Evolutionary conservation across 2,888 invertebrate genomes (phyloP).

Genomic region (Steinernema hermaphroditum): DNA sequence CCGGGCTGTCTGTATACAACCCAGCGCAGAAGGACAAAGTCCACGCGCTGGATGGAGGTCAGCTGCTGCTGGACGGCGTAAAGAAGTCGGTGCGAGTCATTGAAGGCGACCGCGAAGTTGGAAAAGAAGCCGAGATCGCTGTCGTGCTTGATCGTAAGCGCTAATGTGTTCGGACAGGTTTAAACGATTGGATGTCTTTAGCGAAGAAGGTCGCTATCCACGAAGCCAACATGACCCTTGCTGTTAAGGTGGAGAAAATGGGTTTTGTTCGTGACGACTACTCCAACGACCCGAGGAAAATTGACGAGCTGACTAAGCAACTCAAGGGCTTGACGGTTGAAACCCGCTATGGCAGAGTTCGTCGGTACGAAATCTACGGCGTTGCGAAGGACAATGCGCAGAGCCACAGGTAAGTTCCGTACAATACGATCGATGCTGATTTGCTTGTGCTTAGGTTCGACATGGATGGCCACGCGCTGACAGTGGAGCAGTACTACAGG

Average conservation of each 20-base stretch:
- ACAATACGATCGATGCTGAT: no score
- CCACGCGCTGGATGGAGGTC: neutral
- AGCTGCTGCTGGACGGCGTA: slow-evolving; percentile 23
- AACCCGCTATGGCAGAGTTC: neutral
- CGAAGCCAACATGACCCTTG: neutral
- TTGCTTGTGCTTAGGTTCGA: no score
- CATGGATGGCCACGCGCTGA: no score
- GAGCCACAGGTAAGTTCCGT: neutral
- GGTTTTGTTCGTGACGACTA: neutral
- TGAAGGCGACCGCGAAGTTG: slow-evolving; percentile 32
- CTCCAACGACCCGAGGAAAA: neutral
- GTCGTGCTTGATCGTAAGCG: slow-evolving; percentile 34
- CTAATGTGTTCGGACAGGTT: neutral
- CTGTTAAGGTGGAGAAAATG: neutral
- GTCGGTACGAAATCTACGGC: neutral
- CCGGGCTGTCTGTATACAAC: neutral
- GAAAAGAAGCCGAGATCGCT: slow-evolving; percentile 24
- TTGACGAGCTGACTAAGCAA: neutral
- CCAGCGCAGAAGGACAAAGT: neutral
- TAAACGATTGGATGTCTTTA: neutral
- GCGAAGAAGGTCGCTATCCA: neutral
- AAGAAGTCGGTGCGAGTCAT: slow-evolving; percentile 23
- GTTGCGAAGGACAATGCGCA: neutral
- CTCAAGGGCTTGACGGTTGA: neutral
- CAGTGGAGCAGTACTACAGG: no score